These are phyloP conservation scores for Diogma glabrata DNA, from an alignment of 2,888 invertebrate species.

Conservation along the genomic window DNA sequence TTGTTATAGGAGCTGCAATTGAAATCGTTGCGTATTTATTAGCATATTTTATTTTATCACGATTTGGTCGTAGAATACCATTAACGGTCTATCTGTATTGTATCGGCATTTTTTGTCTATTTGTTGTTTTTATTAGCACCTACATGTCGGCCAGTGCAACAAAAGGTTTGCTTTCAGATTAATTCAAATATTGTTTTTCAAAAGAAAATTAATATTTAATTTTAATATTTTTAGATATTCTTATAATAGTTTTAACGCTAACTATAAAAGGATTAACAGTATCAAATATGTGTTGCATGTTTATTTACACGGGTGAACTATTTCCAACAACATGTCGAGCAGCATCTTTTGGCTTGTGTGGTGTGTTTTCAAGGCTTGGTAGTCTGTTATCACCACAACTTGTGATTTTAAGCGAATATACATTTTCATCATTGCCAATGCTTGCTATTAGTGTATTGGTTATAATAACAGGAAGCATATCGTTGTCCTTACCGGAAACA, in stretches of 20 bases:
- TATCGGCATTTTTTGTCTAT: conserved; percentile 33
- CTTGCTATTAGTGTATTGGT: not conserved
- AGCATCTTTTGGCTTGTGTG: conserved; percentile 36
- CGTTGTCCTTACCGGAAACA: not conserved
- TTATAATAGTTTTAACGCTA: conserved; percentile 25
- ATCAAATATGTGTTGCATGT: conserved; percentile 37
- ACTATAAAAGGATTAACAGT: conserved; percentile 37
- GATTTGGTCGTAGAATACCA: conserved; percentile 36
- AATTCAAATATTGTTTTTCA: too few relatives aligned
- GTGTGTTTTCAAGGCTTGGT: conserved; percentile 38
- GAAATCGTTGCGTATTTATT: conserved; percentile 37
- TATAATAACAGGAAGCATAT: not conserved
- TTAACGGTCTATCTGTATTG: conserved; percentile 34
- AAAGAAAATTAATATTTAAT: not conserved
- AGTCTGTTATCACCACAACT: conserved; percentile 37
- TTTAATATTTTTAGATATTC: conserved; percentile 11
- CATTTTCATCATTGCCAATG: not conserved
- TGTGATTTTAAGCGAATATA: conserved; percentile 20
- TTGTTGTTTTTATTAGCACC: too few relatives aligned
- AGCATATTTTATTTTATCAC: conserved; percentile 30
- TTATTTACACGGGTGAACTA: conserved; percentile 32
- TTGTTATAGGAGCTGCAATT: conserved; percentile 37
- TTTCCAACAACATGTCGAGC: conserved; percentile 34
- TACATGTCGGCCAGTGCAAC: too few relatives aligned
- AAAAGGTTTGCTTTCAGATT: too few relatives aligned